A percentile compares a stretch with the other conserved stretches of the same genome.
Conservation (phyloP, 1,140 invertebrate species). For the Rhizoglyphus robini region DNA sequence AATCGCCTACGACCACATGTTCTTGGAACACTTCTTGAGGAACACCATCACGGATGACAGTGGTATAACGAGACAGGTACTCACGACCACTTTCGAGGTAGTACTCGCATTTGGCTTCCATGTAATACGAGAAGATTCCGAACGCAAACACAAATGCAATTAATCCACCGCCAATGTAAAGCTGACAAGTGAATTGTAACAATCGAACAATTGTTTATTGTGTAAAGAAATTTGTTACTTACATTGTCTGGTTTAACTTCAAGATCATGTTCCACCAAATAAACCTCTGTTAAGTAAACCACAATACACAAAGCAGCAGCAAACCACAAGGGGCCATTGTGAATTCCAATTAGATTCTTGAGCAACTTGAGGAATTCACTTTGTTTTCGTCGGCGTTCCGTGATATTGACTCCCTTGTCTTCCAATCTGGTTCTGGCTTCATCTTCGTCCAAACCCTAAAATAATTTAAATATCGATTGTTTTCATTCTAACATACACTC, state of each 20-base stretch:
- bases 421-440: not conserved
- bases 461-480: not conserved
- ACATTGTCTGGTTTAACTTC: slow-evolving; percentile 37
- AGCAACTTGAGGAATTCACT: slow-evolving; percentile 51
- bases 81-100: slow-evolving; percentile 56
- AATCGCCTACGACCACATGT: slow-evolving; percentile 51
- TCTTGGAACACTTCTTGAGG: slow-evolving; percentile 76
- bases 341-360: slow-evolving; percentile 52
- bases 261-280: slow-evolving; percentile 28
- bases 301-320: slow-evolving; percentile 57
- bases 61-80: slow-evolving; percentile 57
- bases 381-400: slow-evolving; percentile 45
- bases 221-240: not conserved
- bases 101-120: slow-evolving; percentile 77
- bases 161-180: slow-evolving; percentile 87
- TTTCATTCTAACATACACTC: no score
- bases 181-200: slow-evolving; percentile 33
- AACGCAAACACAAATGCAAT: slow-evolving; percentile 89
- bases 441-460: not conserved
- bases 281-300: slow-evolving; percentile 43
- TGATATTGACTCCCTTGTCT: slow-evolving; percentile 25
- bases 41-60: slow-evolving; percentile 83
- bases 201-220: not conserved
- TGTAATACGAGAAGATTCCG: slow-evolving; percentile 93
- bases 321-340: slow-evolving; percentile 58